These are phyloP conservation scores for Alauda arvensis DNA, from an alignment of 2,797 vertebrate species.

Conservation along the genomic window DNA sequence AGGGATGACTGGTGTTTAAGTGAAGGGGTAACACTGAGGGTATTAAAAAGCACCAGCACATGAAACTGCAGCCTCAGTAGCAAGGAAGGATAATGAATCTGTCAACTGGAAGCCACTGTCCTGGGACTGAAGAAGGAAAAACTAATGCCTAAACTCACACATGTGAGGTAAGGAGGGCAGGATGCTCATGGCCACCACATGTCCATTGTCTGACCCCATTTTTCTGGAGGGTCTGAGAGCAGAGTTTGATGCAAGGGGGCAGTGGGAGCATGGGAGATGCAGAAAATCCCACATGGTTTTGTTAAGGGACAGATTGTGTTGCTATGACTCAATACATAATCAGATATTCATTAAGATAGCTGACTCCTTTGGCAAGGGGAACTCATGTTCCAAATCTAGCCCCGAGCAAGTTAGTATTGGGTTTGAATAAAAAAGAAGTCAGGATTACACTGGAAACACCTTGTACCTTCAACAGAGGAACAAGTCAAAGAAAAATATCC, in stretches of 20 bases:
- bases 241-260: neutral
- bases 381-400: neutral
- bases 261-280: neutral
- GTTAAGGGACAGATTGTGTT: neutral
- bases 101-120: neutral
- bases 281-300: neutral
- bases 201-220: neutral
- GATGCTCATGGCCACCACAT: neutral
- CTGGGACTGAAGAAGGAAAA: constrained; percentile 5
- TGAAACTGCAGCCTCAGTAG: constrained; percentile 11
- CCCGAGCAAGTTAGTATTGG: neutral
- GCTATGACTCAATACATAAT: neutral
- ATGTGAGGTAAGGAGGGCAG: neutral
- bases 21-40: neutral
- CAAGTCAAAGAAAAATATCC: neutral
- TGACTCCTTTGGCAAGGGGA: neutral
- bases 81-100: constrained; percentile 19
- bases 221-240: neutral
- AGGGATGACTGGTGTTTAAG: neutral
- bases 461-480: neutral
- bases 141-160: neutral
- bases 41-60: constrained; percentile 15
- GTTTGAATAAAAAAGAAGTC: neutral
- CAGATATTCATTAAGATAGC: neutral
- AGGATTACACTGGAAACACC: neutral